A percentile compares a stretch with the other conserved stretches of the same genome.
Evolutionary conservation across 2,113 vertebrate species (phyloP).

Genomic region (Myotis lucifugus): DNA sequence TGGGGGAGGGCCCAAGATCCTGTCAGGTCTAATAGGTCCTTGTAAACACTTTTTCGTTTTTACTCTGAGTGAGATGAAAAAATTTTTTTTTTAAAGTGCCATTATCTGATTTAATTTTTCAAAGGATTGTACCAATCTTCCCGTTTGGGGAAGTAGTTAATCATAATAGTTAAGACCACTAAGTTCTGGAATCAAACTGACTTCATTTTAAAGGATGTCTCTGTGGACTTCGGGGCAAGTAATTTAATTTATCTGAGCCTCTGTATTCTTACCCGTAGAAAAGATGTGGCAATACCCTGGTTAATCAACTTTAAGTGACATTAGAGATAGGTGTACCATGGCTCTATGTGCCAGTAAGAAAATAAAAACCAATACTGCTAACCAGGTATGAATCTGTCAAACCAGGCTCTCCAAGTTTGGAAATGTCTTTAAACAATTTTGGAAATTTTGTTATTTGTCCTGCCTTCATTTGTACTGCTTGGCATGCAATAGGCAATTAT

Average conservation of each 20-base stretch:
- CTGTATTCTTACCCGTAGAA: not conserved
- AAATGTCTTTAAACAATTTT: not conserved
- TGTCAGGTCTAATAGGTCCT: not conserved
- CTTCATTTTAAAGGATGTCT: not conserved
- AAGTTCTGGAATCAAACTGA: constrained; percentile 4
- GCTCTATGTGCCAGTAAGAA: constrained; percentile 18
- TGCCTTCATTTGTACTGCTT: not conserved
- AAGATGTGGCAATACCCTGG: not conserved
- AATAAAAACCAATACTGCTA: not conserved
- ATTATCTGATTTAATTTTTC: not conserved
- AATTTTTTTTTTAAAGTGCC: not conserved
- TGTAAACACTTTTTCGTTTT: not conserved
- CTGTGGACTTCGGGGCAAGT: not conserved
- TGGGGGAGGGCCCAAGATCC: fast-evolving
- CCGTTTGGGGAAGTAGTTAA: not conserved
- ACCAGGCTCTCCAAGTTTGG: not conserved
- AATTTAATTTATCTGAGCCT: not conserved
- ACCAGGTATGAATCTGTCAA: not conserved
- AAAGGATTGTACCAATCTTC: not conserved
- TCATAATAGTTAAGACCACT: not conserved
- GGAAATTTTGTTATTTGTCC: not conserved
- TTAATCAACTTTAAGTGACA: not conserved
- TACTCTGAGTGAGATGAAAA: not conserved
- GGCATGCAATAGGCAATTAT: not conserved
- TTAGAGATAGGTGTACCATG: not conserved